Evolutionary conservation across 2,797 vertebrate species (phyloP), one percentile per base, ranked within the genome.

Genomic region (Sebastes oblongus): DNA sequence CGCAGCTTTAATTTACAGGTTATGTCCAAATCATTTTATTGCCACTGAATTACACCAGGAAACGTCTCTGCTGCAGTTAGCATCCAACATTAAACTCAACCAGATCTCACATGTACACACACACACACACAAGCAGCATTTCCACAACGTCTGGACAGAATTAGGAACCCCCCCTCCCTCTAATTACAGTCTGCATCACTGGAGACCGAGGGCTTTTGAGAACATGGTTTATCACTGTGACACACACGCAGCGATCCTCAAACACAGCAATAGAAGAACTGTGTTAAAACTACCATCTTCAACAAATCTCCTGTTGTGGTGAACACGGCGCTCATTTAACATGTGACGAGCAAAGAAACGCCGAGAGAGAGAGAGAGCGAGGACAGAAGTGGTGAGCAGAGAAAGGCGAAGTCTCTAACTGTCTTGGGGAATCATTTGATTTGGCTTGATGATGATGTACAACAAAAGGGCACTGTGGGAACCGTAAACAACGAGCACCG

Each of bases 131-230:
- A 88, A 62, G 90, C 87, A 84, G 58, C 83, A 70, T 87, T 90
- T 92, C 86, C 84, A 85, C 75, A 39, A 83, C 12, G 92, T 93
- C 93, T 94, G 93, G 91, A 91, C 83, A 90, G 72, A 84, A 94
- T 93, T 94, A 90, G 84, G 82, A 88, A 86, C 83, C 83, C 76
- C 55, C 8, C n/a, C 69, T 30, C 67, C 42, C 66, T 72, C 69
- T 91, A 93, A 92, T 92, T 93, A 90, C 61, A 86, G 90, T 82
- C 82, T 89, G 79, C 86, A 89, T 86, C 87, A 89, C 64, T 89
- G 78, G 78, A 92, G 84, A 85, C 68, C 66, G 83, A 83, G 86
- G 70, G 72, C 72, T 86, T 66, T 82, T 78, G 30, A 90, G 74
- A 88, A 88, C 85, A 85, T 46, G 27, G 87, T 86, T 88, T 88